Conservation (phyloP, 2,888 invertebrate species). For the Cephus nigrinus region DNA sequence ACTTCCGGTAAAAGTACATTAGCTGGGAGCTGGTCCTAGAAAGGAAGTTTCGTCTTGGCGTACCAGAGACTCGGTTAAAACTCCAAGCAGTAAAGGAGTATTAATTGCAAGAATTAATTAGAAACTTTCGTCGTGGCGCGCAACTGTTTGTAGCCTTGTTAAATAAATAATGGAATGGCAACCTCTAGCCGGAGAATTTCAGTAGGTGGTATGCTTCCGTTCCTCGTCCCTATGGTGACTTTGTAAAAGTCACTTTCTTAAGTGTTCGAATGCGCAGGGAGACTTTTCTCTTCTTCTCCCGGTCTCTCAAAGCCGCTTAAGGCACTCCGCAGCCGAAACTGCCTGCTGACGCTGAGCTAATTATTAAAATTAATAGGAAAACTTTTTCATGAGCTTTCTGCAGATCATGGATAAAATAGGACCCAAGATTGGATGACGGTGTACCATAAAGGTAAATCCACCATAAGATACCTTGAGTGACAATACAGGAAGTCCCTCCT, state of each 20-base stretch:
- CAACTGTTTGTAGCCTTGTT: neutral
- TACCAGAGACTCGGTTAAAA: too few relatives aligned
- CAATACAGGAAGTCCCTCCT: too few relatives aligned
- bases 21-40: too few relatives aligned
- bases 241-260: too few relatives aligned
- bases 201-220: too few relatives aligned
- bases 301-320: neutral
- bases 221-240: too few relatives aligned
- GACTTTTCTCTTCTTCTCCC: too few relatives aligned
- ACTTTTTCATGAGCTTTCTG: conserved; percentile 28
- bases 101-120: conserved; percentile 36
- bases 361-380: conserved; percentile 36
- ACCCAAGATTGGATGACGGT: conserved; percentile 8
- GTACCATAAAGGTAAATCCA: neutral
- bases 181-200: conserved; percentile 13
- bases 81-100: conserved; percentile 8
- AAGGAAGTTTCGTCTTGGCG: too few relatives aligned
- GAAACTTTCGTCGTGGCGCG: conserved; percentile 21
- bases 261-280: too few relatives aligned
- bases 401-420: conserved; percentile 35
- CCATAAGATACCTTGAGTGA: too few relatives aligned
- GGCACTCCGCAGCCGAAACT: neutral
- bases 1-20: too few relatives aligned
- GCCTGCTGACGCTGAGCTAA: conserved; percentile 19
- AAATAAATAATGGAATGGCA: neutral